Conservation (phyloP, 2,888 invertebrate species). For the Microplitis deprimator region DNA sequence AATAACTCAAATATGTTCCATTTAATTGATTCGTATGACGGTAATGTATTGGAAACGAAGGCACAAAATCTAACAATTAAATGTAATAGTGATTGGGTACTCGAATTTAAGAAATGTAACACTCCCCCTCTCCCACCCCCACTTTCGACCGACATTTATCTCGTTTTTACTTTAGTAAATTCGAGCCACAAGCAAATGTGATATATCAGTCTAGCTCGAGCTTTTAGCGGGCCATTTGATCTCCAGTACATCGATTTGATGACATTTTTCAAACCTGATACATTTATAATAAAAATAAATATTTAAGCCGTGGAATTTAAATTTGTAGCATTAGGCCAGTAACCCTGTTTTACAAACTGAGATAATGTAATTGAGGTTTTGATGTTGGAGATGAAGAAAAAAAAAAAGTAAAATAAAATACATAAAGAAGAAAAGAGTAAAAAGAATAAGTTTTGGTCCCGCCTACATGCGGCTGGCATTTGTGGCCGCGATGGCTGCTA, state of each 20-base stretch:
- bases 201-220: background rate
- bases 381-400: constrained; percentile 2
- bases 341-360: background rate
- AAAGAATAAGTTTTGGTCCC: constrained; percentile 61
- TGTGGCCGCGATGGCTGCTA: constrained; percentile 69
- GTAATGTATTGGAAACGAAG: too few species aligned
- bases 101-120: too few species aligned
- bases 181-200: too few species aligned
- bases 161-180: too few species aligned
- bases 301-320: background rate
- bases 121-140: too few species aligned
- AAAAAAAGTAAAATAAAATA: background rate
- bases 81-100: too few species aligned
- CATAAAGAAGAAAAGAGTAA: background rate
- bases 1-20: too few species aligned
- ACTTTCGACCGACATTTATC: too few species aligned
- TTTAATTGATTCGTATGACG: too few species aligned
- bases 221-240: background rate
- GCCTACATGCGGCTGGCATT: constrained; percentile 67
- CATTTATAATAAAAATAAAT: background rate
- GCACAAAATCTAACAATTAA: too few species aligned
- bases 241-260: background rate
- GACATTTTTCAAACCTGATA: background rate
- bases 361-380: background rate
- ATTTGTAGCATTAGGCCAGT: background rate